These are phyloP conservation scores for Cerceris rybyensis DNA, from an alignment of 2,888 invertebrate genomes.

Conservation along the genomic window DNA sequence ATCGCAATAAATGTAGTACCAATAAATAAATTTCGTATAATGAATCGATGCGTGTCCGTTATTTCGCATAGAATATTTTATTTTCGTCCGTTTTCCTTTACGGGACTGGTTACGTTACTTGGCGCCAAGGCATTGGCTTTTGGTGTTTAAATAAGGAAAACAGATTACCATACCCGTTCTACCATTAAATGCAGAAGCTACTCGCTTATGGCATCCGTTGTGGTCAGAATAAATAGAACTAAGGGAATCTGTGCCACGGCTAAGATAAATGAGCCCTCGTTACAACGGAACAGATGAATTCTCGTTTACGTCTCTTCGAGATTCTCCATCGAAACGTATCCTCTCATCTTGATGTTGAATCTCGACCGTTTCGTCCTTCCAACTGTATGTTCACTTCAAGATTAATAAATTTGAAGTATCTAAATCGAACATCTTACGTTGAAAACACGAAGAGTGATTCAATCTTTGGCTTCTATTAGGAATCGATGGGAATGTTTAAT, in stretches of 20 bases:
- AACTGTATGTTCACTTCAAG: not conserved
- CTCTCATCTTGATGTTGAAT: conserved; percentile 12
- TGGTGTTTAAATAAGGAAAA: conserved; percentile 72
- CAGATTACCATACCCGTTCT: conserved; percentile 74
- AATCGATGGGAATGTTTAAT: too few relatives aligned
- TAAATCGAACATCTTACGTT: too few relatives aligned
- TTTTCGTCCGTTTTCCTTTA: not conserved
- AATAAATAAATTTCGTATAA: conserved; percentile 35
- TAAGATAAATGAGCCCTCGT: conserved; percentile 79
- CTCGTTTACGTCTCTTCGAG: conserved; percentile 59
- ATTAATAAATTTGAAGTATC: too few relatives aligned
- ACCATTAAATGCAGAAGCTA: conserved; percentile 73
- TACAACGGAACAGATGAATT: conserved; percentile 66
- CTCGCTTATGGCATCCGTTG: conserved; percentile 63
- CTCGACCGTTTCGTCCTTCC: not conserved
- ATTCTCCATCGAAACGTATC: conserved; percentile 45
- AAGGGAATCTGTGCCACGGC: conserved; percentile 76
- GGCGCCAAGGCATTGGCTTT: conserved; percentile 31
- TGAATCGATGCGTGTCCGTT: conserved; percentile 24
- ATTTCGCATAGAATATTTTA: conserved; percentile 14
- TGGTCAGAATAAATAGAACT: conserved; percentile 76
- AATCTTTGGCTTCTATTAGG: too few relatives aligned
- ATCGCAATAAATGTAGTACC: conserved; percentile 45
- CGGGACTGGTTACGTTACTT: conserved; percentile 9
- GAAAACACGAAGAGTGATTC: too few relatives aligned